Evolutionary conservation across 2,888 invertebrate genomes (phyloP), one percentile per base, ranked within the genome.

Genomic region (Drosophila dives): DNA sequence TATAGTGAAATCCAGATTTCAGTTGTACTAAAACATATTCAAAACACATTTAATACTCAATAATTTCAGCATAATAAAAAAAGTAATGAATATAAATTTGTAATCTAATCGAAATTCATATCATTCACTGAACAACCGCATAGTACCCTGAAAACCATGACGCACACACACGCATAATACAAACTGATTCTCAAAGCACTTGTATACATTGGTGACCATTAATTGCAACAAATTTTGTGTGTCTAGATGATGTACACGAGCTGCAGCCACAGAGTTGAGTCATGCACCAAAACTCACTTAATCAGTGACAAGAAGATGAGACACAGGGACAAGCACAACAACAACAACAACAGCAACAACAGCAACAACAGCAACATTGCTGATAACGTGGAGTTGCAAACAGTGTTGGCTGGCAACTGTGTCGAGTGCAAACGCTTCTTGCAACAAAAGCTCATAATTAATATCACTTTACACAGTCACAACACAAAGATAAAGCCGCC

Each of bases 401-500:
- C 51, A 53, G 17, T 48, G n/a, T 17, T 11, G 32, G n/a, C 26
- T 49, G 40, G 56, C 53, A 61, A 66, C 56, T 76, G 48, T 36
- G 65, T 63, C 55, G 42, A 60, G 59, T 54, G 59, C 49, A 59
- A 15, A 55, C 26, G 40, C 60, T 23, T 29, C 20, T 17, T 61
- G 80, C 86, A 64, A 59, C 75, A 66, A 63, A 79, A 79, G 75
- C 75, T 80, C 86, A 85, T 82, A 85, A 81, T 81, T 81, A 81
- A 81, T 85, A 85, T 85, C 80, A 67, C 65, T 80, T 80, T 77
- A 59, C 71, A 81, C 71, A 81, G 82, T 79, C 75, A 72, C 71
- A 70, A 67, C 74, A 50, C 71, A 63, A 33, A 65, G 55, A 77
- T 55, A 38, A 55, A 15, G 55, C 55, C 38, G 45, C 23, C 36